Base-by-base conservation (phyloP, 2,888 invertebrate species). In the Synanthedon formicaeformis region DNA sequence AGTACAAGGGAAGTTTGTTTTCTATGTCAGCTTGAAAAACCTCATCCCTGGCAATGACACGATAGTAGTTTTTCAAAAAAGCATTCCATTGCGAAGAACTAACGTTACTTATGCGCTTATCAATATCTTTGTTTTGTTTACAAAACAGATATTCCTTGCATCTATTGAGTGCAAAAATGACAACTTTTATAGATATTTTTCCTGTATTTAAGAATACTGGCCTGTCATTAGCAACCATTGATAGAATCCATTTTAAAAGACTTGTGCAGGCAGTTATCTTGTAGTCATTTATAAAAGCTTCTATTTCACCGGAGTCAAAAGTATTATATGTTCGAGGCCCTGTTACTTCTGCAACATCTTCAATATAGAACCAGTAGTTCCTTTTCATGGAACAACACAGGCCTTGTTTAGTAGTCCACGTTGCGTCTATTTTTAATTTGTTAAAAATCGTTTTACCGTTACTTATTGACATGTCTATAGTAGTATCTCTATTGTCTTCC, bases 181-280 rank as follows among this genome's bases (percentile, higher is more conserved):
- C 75, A 2, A 89, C 83, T 55, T 85, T 88, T 18, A 90, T 65
- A 16, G 91, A 79, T 41, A 91, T 77, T 56, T 78, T 84, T 8
- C 92, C 92, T 1, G 74, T 63, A 2, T 81, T 67, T n/a, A 76
- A 67, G 62, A 91, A 86, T 12, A 91, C 68, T 12, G 81, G 80
- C 53, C 66, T 71, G 1, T 80, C 70, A 57, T 80, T 74, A 23
- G 78, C 72, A 1, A 75, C 71, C 81, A 80, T 83, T 40, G 75
- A 77, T 18, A 82, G 66, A 54, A 78, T 62, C 86, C 83, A 93
- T 67, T 92, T 92, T 45, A 96, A 74, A 53, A 96, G 79, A 58
- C 92, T 92, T 51, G 93, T 90, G 59, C 95, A 94, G 3, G 95
- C 93, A 2, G 95, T 95, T 52, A 92, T 82, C 67, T 92, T 91